phyloP scores from a whole-genome alignment of 2,888 invertebrate species.

The Hyppa rectilinea region DNA sequence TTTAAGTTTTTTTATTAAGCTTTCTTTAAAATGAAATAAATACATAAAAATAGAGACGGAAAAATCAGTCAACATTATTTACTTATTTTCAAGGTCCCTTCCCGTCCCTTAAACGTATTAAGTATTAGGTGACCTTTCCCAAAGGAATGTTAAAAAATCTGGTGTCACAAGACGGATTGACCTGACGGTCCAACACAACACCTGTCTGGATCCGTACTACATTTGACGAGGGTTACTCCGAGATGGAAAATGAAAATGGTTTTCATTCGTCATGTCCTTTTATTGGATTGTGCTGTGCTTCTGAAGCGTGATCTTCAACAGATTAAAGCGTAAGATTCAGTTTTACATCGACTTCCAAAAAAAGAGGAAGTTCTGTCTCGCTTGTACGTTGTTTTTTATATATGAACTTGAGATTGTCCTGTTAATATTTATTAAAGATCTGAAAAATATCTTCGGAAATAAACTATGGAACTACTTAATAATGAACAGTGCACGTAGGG shows the following conservation, averaged over 20 bases:
- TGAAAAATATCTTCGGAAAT: too few species aligned
- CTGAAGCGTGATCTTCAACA: conserved; percentile 2
- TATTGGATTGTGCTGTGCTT: conserved; percentile 17
- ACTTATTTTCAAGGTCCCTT: background rate
- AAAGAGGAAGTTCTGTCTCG: too few species aligned
- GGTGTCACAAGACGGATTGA: conserved; percentile 50
- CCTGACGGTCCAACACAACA: conserved; percentile 40
- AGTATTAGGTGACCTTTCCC: conserved; percentile 1
- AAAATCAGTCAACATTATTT: background rate
- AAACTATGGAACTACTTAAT: too few species aligned
- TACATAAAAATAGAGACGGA: background rate
- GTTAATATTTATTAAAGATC: too few species aligned
- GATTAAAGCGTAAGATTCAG: background rate
- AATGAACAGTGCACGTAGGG: too few species aligned
- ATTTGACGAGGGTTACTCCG: conserved; percentile 57
- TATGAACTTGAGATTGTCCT: too few species aligned
- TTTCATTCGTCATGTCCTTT: conserved; percentile 34
- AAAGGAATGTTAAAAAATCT: conserved; percentile 18
- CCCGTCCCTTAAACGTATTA: background rate
- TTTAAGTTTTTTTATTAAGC: too few species aligned
- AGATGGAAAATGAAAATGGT: conserved; percentile 31
- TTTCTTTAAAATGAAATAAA: too few species aligned
- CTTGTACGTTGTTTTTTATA: too few species aligned
- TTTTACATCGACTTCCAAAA: too few species aligned
- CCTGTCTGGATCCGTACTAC: conserved; percentile 46